These are phyloP conservation scores for Colletes collaris DNA, from an alignment of 2,888 invertebrate genomes.

Conservation along the genomic window DNA sequence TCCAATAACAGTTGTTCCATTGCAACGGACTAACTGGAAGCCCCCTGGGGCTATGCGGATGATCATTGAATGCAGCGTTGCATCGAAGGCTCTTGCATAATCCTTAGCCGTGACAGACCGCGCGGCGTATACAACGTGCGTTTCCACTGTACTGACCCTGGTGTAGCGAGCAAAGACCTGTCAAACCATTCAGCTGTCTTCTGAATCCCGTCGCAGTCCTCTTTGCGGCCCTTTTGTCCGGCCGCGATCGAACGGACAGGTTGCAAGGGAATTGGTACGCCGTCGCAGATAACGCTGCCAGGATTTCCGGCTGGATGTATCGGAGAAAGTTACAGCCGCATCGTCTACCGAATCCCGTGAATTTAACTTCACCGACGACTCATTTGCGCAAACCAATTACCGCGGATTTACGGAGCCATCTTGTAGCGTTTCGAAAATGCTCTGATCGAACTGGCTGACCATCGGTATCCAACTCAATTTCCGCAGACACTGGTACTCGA, in stretches of 20 bases:
- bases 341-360: neutral
- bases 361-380: slow-evolving; percentile 5
- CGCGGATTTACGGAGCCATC: neutral
- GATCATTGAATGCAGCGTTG: slow-evolving; percentile 11
- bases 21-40: neutral
- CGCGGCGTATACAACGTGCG: neutral
- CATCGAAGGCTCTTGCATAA: slow-evolving; percentile 17
- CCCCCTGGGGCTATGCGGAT: neutral
- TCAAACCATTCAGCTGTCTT: slow-evolving; percentile 32
- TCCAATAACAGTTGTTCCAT: slow-evolving; percentile 4
- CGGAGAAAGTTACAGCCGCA: slow-evolving; percentile 20
- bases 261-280: slow-evolving; percentile 24
- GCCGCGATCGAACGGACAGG: neutral
- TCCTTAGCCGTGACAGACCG: slow-evolving; percentile 28
- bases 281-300: slow-evolving; percentile 32
- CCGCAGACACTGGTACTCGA: too few species aligned
- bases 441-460: neutral
- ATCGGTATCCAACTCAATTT: too few species aligned
- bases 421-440: neutral
- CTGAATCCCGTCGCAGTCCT: slow-evolving; percentile 9
- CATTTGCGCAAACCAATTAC: slow-evolving; percentile 22
- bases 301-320: slow-evolving; percentile 36
- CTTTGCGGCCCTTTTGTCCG: slow-evolving; percentile 32
- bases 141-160: slow-evolving; percentile 12
- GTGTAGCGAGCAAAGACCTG: slow-evolving; percentile 22